phyloP scores from a whole-genome alignment of 2,113 vertebrate genomes.

The Chelonoidis abingdonii region DNA sequence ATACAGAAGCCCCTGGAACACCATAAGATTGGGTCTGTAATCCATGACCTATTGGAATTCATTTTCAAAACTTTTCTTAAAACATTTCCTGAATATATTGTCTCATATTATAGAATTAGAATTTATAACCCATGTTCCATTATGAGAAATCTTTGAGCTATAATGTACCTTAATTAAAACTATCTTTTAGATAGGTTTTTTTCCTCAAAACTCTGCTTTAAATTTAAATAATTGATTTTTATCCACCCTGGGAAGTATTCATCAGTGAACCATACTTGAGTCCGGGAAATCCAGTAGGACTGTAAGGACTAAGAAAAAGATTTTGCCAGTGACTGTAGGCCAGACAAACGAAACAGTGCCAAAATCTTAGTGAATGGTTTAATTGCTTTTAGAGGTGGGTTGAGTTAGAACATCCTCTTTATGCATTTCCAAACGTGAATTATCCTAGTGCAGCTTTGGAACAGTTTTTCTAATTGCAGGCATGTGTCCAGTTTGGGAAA shows the following conservation, averaged over 20 bases:
- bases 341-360: slow-evolving; percentile 18
- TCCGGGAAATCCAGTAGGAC: background rate
- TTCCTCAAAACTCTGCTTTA: too few species aligned
- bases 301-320: background rate
- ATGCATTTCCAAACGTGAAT: background rate
- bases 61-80: too few species aligned
- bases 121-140: too few species aligned
- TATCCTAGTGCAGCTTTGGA: background rate
- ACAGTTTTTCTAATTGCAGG: background rate
- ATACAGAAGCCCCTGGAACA: too few species aligned
- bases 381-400: slow-evolving; percentile 41
- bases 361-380: slow-evolving; percentile 24
- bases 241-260: background rate
- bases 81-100: too few species aligned
- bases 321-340: slow-evolving; percentile 26
- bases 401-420: background rate
- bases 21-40: too few species aligned
- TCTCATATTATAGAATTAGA: too few species aligned
- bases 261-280: background rate
- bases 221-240: too few species aligned
- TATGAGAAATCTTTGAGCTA: too few species aligned
- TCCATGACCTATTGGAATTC: too few species aligned
- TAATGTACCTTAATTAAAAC: too few species aligned
- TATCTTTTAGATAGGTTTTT: too few species aligned
- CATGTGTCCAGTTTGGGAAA: background rate